Percentiles rank a stretch among this genome's conserved stretches.
phyloP scores from a whole-genome alignment of 2,888 invertebrate species.

The Noctua janthe region DNA sequence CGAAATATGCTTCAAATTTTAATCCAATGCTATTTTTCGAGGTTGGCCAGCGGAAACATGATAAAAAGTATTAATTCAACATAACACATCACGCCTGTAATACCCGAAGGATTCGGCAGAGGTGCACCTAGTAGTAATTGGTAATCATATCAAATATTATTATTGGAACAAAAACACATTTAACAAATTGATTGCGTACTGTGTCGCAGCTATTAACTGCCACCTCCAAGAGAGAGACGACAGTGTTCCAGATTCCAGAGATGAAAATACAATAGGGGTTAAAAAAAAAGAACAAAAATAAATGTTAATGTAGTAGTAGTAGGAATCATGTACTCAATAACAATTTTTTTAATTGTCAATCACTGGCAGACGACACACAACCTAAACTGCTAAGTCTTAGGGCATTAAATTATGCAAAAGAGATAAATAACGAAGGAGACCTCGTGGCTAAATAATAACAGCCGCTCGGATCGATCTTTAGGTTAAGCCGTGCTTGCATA shows the following conservation, averaged over 20 bases:
- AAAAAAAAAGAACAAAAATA: too few relatives aligned
- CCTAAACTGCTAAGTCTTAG: not conserved
- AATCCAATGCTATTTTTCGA: not conserved
- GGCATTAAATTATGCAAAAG: not conserved
- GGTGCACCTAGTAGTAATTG: not conserved
- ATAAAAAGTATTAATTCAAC: not conserved
- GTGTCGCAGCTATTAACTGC: too few relatives aligned
- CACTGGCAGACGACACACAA: not conserved
- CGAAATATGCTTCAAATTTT: conserved; percentile 9
- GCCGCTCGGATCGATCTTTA: too few relatives aligned
- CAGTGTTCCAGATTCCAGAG: too few relatives aligned
- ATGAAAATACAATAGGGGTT: too few relatives aligned
- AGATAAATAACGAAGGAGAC: not conserved
- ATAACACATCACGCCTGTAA: not conserved
- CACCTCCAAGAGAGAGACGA: too few relatives aligned
- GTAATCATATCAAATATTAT: not conserved
- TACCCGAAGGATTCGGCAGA: not conserved
- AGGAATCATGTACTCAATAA: not conserved
- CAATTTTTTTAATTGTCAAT: not conserved
- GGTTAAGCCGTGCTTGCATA: too few relatives aligned
- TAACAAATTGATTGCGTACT: too few relatives aligned
- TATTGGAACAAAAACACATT: too few relatives aligned
- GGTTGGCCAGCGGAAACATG: not conserved
- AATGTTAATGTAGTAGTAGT: not conserved
- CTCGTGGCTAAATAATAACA: too few relatives aligned